Percentiles rank a stretch among this genome's conserved stretches.
These are phyloP conservation scores for Daubentonia madagascariensis DNA, from an alignment of 2,113 vertebrate species.

Conservation along the genomic window DNA sequence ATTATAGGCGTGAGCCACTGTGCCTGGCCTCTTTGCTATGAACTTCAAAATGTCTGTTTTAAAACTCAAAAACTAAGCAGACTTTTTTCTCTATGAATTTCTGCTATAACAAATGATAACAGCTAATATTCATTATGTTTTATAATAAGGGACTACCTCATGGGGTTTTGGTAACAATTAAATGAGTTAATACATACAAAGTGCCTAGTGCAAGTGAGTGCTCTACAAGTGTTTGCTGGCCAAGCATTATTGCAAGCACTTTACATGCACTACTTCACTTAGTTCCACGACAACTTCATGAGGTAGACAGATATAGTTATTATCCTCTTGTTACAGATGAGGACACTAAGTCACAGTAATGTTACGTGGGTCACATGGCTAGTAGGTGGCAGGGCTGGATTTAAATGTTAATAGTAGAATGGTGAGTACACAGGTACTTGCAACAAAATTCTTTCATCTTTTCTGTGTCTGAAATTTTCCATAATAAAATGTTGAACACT, in stretches of 20 bases:
- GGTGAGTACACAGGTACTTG: neutral
- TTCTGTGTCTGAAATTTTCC: neutral
- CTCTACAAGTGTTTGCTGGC: neutral
- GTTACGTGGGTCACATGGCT: neutral
- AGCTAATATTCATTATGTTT: neutral
- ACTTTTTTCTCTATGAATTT: neutral
- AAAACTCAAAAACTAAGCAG: neutral
- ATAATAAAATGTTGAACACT: neutral
- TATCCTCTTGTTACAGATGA: neutral
- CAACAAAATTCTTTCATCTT: neutral
- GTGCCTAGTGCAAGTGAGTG: neutral
- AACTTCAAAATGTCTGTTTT: constrained; percentile 2
- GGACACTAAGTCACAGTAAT: neutral
- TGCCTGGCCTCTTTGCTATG: too few species aligned
- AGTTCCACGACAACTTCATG: neutral
- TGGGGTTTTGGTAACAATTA: neutral
- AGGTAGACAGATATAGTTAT: neutral
- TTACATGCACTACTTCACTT: neutral
- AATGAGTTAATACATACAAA: neutral
- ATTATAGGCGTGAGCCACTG: too few species aligned
- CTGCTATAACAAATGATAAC: neutral
- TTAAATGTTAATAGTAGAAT: neutral
- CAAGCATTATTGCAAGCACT: neutral
- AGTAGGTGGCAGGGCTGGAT: neutral
- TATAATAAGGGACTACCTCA: neutral